Evolutionary conservation across 2,113 vertebrate species (phyloP).

Genomic region (Pyrgilauda ruficollis): DNA sequence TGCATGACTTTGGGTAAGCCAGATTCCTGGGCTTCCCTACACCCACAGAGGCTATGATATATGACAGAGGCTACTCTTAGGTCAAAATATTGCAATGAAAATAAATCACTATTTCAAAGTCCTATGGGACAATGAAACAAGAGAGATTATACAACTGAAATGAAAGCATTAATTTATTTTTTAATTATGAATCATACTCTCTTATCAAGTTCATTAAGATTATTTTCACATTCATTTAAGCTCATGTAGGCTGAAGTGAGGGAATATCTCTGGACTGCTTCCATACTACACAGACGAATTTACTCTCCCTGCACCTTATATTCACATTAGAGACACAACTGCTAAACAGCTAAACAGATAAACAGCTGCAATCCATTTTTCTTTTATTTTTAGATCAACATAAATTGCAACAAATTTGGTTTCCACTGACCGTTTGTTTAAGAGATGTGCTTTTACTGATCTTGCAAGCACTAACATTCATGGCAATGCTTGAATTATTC

Average conservation of each 20-base stretch:
- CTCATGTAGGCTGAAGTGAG: neutral
- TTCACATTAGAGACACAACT: neutral
- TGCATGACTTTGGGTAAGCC: neutral
- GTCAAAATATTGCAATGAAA: neutral
- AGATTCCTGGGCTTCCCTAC: neutral
- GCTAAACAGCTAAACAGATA: neutral
- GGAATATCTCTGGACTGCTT: neutral
- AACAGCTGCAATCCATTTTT: neutral
- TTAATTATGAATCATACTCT: neutral
- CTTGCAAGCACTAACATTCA: neutral
- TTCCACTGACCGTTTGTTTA: neutral
- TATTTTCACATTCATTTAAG: neutral
- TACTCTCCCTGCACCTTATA: neutral
- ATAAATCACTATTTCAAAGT: neutral
- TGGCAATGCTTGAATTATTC: constrained; percentile 16
- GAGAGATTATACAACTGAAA: neutral
- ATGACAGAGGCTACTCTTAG: neutral
- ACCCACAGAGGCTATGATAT: neutral
- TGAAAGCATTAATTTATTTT: neutral
- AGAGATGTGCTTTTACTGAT: neutral
- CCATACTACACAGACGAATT: neutral
- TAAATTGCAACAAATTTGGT: neutral
- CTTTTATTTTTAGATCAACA: neutral
- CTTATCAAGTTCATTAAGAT: neutral
- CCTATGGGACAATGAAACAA: neutral